Evolutionary conservation across 2,888 invertebrate species (phyloP).

Genomic region (Hypomecis atomaria): DNA sequence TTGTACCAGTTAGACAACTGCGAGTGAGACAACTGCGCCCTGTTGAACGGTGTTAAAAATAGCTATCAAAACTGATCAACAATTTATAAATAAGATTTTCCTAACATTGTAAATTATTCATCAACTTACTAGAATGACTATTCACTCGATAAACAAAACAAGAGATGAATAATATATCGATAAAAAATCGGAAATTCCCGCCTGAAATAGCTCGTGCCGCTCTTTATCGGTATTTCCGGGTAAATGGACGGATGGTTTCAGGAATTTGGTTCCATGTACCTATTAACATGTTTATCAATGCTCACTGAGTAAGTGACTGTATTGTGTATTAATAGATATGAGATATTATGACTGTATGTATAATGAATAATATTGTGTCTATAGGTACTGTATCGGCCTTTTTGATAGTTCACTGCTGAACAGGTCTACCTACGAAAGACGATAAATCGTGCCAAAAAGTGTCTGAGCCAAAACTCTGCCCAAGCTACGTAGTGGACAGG

Average conservation of each 20-base stretch:
- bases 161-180: conserved; percentile 4
- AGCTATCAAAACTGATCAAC: not conserved
- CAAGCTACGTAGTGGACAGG: too few species aligned
- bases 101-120: conserved; percentile 39
- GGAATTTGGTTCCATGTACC: conserved; percentile 24
- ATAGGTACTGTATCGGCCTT: too few species aligned
- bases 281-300: not conserved
- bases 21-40: too few species aligned
- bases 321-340: too few species aligned
- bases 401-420: too few species aligned
- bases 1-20: too few species aligned
- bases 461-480: too few species aligned
- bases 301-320: not conserved
- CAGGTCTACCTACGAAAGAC: too few species aligned
- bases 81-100: conserved; percentile 25
- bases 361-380: too few species aligned
- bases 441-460: too few species aligned
- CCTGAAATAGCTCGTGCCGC: conserved; percentile 27
- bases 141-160: conserved; percentile 25
- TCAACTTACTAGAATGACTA: conserved; percentile 18
- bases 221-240: conserved; percentile 39
- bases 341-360: too few species aligned
- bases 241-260: conserved; percentile 24
- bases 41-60: too few species aligned
- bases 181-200: conserved; percentile 45